Conservation (phyloP, 2,797 vertebrate genomes). For the Melanotaenia nigrans region DNA sequence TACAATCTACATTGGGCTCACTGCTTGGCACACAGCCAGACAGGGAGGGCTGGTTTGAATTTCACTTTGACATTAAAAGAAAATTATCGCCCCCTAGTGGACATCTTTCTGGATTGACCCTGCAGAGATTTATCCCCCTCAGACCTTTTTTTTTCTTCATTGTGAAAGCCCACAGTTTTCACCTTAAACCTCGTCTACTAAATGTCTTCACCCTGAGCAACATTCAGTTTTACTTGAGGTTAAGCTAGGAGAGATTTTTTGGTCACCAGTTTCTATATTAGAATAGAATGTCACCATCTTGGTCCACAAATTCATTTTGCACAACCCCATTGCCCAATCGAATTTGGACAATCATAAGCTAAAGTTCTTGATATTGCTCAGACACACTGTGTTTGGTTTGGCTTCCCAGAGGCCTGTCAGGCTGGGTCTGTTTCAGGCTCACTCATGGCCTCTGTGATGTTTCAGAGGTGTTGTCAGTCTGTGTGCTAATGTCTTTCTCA, state of each 20-base stretch:
- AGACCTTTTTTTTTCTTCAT: not conserved
- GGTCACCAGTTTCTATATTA: slow-evolving; percentile 59
- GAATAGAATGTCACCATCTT: slow-evolving; percentile 72
- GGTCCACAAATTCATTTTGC: slow-evolving; percentile 59
- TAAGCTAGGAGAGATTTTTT: slow-evolving; percentile 52
- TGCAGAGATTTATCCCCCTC: not conserved
- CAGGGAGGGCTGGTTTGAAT: slow-evolving; percentile 39
- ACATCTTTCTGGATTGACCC: slow-evolving; percentile 11
- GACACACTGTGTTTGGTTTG: slow-evolving; percentile 62
- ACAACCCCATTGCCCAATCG: slow-evolving; percentile 73
- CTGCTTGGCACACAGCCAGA: slow-evolving; percentile 63
- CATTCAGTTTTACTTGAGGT: slow-evolving; percentile 59
- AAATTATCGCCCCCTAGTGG: slow-evolving; percentile 75
- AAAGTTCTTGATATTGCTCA: slow-evolving; percentile 63
- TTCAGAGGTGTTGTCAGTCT: slow-evolving; percentile 53
- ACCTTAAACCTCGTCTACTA: slow-evolving; percentile 29
- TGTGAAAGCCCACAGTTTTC: slow-evolving; percentile 15
- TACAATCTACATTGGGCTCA: slow-evolving; percentile 52
- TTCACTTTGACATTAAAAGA: slow-evolving; percentile 61
- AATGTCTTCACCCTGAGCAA: not conserved
- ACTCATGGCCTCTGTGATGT: slow-evolving; percentile 42
- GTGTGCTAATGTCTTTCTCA: slow-evolving; percentile 70
- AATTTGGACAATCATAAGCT: slow-evolving; percentile 70
- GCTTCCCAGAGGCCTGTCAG: slow-evolving; percentile 38
- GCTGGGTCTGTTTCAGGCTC: slow-evolving; percentile 48